Evolutionary conservation across 2,113 vertebrate genomes (phyloP), one percentile per base, ranked within the genome.

Genomic region (Thymallus thymallus): DNA sequence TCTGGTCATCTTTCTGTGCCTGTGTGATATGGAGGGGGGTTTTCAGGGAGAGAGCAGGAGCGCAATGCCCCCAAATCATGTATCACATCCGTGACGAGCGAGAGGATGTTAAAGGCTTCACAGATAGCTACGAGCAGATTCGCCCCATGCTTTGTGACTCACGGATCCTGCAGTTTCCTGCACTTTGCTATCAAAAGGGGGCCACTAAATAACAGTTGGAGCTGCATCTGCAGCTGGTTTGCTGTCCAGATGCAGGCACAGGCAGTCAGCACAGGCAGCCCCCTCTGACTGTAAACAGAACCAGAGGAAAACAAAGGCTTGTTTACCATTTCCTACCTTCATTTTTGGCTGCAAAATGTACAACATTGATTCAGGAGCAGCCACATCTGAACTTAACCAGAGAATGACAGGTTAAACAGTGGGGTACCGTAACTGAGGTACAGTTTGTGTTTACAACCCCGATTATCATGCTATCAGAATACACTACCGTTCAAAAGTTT

Each of bases 61-160:
- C n/a, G 22, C 77, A 86, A 65, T 82, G 81, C 85, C 82, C 87
- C 76, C 76, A 89, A 91, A 89, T 91, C 86, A 89, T 86, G 86
- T 89, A 91, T 92, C 84, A 91, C 91, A 89, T 91, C 86, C 78
- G 82, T 87, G 88, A 91, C 80, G 75, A 91, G 87, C 76, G 23
- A 77, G 84, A 55, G 69, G 77, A 75, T 83, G 86, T 88, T 85
- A 92, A 91, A 91, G 80, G 70, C 85, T 87, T 85, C 72, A 82
- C 86, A 87, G 88, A 90, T 84, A 90, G 88, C 89, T 90, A 84
- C 69, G 32, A 88, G 84, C 76, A 82, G 89, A 87, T 87, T 85
- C 80, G 77, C 82, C 29, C 76, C n/a, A 72, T 75, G 76, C 82
- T 86, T 82, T 82, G 82, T 92, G 88, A 91, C 85, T 91, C 88